Conservation (phyloP, 2,797 vertebrate genomes). For the Galago senegalensis region DNA sequence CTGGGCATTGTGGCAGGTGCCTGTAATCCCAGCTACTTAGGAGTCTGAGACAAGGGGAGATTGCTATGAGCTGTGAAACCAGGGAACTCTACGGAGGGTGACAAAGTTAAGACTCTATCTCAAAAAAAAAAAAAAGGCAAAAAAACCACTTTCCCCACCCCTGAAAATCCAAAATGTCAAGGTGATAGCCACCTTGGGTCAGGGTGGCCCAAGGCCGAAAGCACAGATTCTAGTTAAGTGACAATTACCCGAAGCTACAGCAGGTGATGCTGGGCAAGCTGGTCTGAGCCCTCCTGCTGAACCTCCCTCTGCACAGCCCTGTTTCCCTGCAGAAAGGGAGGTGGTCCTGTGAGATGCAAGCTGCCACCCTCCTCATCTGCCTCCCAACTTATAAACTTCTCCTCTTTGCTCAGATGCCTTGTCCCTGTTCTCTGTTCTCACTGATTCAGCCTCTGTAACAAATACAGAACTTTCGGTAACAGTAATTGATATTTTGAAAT, state of each 20-base stretch:
- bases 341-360: background rate
- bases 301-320: background rate
- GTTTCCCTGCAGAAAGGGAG: background rate
- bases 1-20: too few relatives aligned
- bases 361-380: background rate
- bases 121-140: too few relatives aligned
- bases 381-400: background rate
- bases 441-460: background rate
- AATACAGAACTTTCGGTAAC: background rate
- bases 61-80: too few relatives aligned
- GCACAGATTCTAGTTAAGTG: too few relatives aligned
- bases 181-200: background rate
- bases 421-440: background rate
- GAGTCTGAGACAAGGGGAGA: too few relatives aligned
- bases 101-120: too few relatives aligned
- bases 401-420: background rate
- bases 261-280: too few relatives aligned
- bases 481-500: background rate
- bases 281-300: background rate
- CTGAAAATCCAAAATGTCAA: background rate
- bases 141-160: too few relatives aligned
- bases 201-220: background rate
- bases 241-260: too few relatives aligned
- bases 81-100: too few relatives aligned
- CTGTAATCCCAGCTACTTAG: too few relatives aligned